Evolutionary conservation across 2,113 vertebrate species (phyloP).

Genomic region (Scomber japonicus): DNA sequence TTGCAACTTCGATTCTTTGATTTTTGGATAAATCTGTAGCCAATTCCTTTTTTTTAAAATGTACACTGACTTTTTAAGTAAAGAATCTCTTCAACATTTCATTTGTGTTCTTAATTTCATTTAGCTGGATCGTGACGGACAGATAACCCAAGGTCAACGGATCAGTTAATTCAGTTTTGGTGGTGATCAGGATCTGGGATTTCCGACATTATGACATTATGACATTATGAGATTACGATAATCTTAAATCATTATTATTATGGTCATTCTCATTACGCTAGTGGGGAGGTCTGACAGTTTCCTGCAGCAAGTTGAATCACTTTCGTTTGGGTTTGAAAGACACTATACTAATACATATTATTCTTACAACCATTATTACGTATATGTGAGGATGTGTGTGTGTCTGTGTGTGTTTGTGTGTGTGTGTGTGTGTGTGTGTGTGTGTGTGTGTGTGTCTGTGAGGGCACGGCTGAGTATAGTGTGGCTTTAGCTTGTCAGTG

Average conservation of each 20-base stretch:
- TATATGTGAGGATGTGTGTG: neutral
- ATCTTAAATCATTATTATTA: slow-evolving; percentile 40
- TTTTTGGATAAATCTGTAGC: neutral
- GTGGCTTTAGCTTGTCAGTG: slow-evolving; percentile 35
- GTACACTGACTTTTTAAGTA: neutral
- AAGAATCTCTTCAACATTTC: neutral
- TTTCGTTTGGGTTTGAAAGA: neutral
- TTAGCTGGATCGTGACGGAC: slow-evolving; percentile 26
- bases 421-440: neutral
- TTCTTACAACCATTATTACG: neutral
- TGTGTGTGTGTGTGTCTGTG: neutral
- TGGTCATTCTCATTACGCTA: slow-evolving; percentile 29
- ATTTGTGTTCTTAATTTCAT: slow-evolving; percentile 24
- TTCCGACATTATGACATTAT: slow-evolving; percentile 64
- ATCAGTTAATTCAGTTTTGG: slow-evolving; percentile 60
- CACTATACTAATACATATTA: neutral
- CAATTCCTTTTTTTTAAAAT: neutral
- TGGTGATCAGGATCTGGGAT: slow-evolving; percentile 49
- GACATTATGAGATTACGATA: slow-evolving; percentile 16
- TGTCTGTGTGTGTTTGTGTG: neutral
- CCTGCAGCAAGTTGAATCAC: neutral
- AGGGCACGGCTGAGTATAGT: neutral
- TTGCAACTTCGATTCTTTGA: neutral
- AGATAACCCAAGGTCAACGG: slow-evolving; percentile 33
- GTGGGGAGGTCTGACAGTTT: neutral